These are phyloP conservation scores for Callorhinus ursinus DNA, from an alignment of 2,113 vertebrate genomes.

Conservation along the genomic window DNA sequence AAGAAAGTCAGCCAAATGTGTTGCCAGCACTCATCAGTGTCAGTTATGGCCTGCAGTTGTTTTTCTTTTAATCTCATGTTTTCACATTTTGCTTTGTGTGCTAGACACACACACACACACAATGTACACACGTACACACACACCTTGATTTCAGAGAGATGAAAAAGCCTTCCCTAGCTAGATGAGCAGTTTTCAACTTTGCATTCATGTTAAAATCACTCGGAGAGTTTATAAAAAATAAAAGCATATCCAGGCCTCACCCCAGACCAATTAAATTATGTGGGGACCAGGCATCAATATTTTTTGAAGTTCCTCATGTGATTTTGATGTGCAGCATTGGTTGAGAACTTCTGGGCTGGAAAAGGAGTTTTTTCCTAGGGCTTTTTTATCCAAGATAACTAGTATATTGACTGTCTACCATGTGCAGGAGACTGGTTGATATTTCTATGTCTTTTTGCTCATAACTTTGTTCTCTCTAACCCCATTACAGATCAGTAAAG, in stretches of 20 bases:
- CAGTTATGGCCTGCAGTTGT: conserved; percentile 57
- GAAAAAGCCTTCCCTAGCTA: not conserved
- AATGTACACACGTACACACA: not conserved
- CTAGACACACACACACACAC: not conserved
- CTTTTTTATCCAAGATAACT: not conserved
- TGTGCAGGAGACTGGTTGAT: not conserved
- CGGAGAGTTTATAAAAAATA: not conserved
- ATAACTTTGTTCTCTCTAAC: not conserved
- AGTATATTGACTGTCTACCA: not conserved
- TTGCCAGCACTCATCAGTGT: conserved; percentile 58
- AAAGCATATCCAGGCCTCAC: not conserved
- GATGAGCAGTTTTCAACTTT: not conserved
- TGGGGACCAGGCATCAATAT: not conserved
- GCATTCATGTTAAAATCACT: conserved; percentile 24
- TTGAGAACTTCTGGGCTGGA: not conserved
- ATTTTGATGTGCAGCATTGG: not conserved
- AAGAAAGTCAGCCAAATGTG: conserved; percentile 70
- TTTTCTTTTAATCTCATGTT: conserved; percentile 43
- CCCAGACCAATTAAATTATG: not conserved
- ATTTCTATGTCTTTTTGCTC: not conserved
- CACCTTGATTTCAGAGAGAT: conserved; percentile 36
- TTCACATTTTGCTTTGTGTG: conserved; percentile 18
- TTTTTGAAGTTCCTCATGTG: conserved; percentile 21
- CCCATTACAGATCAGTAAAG: not conserved
- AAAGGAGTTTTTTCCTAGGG: not conserved